These are phyloP conservation scores for Camponotus vicinus DNA, from an alignment of 1,140 invertebrate species.

Conservation along the genomic window DNA sequence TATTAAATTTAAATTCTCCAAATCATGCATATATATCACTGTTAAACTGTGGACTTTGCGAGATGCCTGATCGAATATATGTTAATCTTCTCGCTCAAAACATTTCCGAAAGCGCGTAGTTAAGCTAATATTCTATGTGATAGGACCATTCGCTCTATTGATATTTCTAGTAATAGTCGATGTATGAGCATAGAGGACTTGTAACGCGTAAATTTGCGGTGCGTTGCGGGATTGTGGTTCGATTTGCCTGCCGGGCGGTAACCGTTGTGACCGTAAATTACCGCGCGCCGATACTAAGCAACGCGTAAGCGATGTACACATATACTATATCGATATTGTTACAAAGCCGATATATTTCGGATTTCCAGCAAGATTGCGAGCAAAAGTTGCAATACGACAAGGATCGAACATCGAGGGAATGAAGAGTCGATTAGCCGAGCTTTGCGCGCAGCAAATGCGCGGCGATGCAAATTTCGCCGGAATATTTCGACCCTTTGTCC, in stretches of 20 bases:
- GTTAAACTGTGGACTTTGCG: neutral
- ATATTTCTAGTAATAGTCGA: neutral
- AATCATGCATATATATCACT: neutral
- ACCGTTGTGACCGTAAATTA: slow-evolving; percentile 47
- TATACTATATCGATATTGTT: neutral
- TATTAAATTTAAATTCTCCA: neutral
- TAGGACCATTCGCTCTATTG: neutral
- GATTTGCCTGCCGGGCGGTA: neutral
- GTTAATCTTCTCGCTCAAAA: neutral
- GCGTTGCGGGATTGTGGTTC: slow-evolving; percentile 13
- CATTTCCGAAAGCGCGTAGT: neutral
- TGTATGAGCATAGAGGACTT: neutral
- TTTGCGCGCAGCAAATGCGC: neutral
- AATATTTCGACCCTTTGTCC: slow-evolving; percentile 15
- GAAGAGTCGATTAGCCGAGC: neutral
- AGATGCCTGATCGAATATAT: neutral
- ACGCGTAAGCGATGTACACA: neutral
- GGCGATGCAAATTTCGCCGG: neutral
- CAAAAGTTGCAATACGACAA: neutral
- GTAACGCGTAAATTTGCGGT: slow-evolving; percentile 35
- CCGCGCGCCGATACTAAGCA: slow-evolving; percentile 37
- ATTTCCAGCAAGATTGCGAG: neutral
- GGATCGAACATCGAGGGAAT: neutral
- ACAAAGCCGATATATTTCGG: neutral
- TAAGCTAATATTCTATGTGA: neutral